Evolutionary conservation across 2,113 vertebrate species (phyloP), one percentile per base, ranked within the genome.

Genomic region (Menidia beryllina): DNA sequence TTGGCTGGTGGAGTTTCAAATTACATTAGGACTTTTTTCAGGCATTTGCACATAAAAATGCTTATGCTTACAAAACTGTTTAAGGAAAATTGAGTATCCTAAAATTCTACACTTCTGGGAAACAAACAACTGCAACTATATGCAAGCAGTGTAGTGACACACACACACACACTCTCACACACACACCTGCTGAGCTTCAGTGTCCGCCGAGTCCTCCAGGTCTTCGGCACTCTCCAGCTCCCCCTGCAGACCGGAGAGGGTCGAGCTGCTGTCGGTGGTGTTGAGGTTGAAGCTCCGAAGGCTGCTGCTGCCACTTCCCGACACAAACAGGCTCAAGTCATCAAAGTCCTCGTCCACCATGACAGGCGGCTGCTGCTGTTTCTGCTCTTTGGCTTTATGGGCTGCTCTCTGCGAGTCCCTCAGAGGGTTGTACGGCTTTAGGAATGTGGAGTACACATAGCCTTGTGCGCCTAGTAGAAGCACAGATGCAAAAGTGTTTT

Each of bases 361-460:
- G 70, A 50, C 68, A 48, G 75, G 41, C 4, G 51, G 58, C 51
- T 62, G 75, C 65, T 83, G 81, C 54, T 77, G 75, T 88, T 79
- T 83, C 79, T 84, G 85, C 75, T 75, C 15, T 51, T 61, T 79
- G 57, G 52, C 53, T 48, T 58, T 67, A 64, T 87, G 77, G 25
- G 59, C 72, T 2, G 41, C 81, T 5, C 84, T 68, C 63, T 91
- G 94, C 23, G 93, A 95, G 0, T 52, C 85, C 81, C 95, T 94
- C 30, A 92, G 90, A 75, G 96, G 96, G 51, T 97, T 97, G 90
- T 97, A 98, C 65, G 93, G 94, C 81, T 94, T 98, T 86, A 99
- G 92, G 90, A 99, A 99, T 45, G 96, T 97, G 63, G 97, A 96
- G 80, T 98, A 98, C 61, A 97, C 95, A 0, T 98, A 98, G 21